Evolutionary conservation across 2,113 vertebrate genomes (phyloP).

Genomic region (Brachypodius melanocephalos): DNA sequence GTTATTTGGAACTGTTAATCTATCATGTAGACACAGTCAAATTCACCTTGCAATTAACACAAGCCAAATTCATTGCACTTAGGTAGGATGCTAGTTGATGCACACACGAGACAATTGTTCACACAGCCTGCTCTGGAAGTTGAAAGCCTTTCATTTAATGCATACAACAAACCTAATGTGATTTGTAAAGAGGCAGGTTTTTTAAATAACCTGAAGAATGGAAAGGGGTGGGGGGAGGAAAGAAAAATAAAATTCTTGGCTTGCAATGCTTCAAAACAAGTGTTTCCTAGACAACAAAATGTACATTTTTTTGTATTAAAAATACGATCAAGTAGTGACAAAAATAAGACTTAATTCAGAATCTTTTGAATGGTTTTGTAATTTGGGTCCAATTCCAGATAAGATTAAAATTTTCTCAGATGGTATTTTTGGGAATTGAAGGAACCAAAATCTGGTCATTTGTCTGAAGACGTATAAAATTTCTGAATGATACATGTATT

Average conservation of each 20-base stretch:
- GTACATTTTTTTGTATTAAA: not conserved
- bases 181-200: constrained; percentile 5
- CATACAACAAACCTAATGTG: not conserved
- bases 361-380: not conserved
- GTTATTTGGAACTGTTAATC: constrained; percentile 20
- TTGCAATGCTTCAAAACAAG: not conserved
- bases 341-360: not conserved
- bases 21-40: constrained; percentile 19
- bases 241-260: not conserved
- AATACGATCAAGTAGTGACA: not conserved
- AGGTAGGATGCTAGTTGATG: not conserved
- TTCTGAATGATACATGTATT: not conserved
- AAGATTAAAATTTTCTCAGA: not conserved
- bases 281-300: not conserved
- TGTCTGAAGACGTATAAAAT: not conserved
- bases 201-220: not conserved
- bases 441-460: not conserved
- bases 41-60: constrained; percentile 39
- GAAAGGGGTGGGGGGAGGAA: not conserved
- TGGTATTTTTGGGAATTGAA: not conserved
- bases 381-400: not conserved
- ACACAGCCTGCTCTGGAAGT: not conserved
- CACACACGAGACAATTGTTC: not conserved
- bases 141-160: constrained; percentile 28
- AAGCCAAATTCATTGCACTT: constrained; percentile 8